phyloP scores from a whole-genome alignment of 2,113 vertebrate species.

The Hyaena hyaena region DNA sequence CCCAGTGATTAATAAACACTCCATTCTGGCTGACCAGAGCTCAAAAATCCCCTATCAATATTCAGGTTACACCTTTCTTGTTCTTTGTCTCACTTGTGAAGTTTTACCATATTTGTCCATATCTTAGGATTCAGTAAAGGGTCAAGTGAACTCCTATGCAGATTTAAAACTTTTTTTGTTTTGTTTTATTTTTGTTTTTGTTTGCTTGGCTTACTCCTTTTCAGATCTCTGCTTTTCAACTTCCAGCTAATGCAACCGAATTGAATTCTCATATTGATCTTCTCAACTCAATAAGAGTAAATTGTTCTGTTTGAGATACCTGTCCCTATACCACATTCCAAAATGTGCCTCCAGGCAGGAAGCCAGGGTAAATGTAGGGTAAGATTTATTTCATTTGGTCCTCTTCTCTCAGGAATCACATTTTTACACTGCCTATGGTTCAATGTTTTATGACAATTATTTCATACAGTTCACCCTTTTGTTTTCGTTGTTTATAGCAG shows the following conservation, averaged over 20 bases:
- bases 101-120: background rate
- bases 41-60: background rate
- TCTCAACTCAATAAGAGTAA: background rate
- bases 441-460: background rate
- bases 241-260: background rate
- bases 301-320: background rate
- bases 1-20: background rate
- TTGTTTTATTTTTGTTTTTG: background rate
- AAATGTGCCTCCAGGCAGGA: background rate
- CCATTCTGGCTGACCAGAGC: background rate
- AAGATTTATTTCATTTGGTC: background rate
- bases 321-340: background rate
- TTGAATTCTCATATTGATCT: background rate
- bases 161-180: background rate
- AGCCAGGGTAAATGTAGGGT: background rate
- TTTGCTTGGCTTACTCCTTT: background rate
- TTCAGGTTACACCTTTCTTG: background rate
- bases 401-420: background rate
- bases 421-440: background rate
- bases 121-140: background rate
- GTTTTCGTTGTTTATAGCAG: background rate
- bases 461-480: background rate
- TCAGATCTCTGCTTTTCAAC: background rate
- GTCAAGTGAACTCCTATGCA: background rate
- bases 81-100: background rate